Percentiles rank a stretch among this genome's conserved stretches.
Conservation (phyloP, 35 echinoderm and acorn worm species). For the Acanthaster planci region DNA sequence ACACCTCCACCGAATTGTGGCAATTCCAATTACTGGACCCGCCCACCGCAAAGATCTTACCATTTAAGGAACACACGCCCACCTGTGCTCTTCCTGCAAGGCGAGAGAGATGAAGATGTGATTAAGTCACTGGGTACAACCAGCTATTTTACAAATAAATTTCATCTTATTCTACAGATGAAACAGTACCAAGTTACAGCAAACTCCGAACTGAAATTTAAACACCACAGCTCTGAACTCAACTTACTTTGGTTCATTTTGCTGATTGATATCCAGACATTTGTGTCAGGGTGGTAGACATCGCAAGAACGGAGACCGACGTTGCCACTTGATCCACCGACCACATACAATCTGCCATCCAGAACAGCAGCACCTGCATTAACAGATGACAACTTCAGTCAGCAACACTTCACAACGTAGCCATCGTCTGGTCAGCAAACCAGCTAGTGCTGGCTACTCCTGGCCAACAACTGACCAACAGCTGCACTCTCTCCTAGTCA, state of each 20-base stretch:
- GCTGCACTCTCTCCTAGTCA: no score
- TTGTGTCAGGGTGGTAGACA: conserved; percentile 64
- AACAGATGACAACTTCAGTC: background rate
- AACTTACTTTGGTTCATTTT: conserved; percentile 67
- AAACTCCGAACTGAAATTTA: no score
- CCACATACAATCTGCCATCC: conserved; percentile 75
- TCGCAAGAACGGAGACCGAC: conserved; percentile 62
- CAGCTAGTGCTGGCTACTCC: no score
- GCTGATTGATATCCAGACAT: conserved; percentile 71
- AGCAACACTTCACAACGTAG: no score
- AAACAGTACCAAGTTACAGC: no score
- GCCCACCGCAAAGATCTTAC: conserved; percentile 84
- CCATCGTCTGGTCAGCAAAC: no score
- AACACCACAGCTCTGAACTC: no score
- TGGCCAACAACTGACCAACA: no score
- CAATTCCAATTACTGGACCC: conserved; percentile 82
- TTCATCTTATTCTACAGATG: background rate
- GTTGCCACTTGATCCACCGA: conserved; percentile 77
- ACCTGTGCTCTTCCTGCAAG: conserved; percentile 77
- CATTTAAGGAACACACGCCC: conserved; percentile 63
- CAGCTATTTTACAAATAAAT: background rate
- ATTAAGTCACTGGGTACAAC: conserved; percentile 14
- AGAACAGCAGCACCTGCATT: conserved; percentile 71
- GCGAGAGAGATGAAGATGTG: background rate
- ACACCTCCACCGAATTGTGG: conserved; percentile 89